A percentile compares a stretch with the other conserved stretches of the same genome.
These are phyloP conservation scores for Centropus unirufus DNA, from an alignment of 2,113 vertebrate species.

Conservation along the genomic window DNA sequence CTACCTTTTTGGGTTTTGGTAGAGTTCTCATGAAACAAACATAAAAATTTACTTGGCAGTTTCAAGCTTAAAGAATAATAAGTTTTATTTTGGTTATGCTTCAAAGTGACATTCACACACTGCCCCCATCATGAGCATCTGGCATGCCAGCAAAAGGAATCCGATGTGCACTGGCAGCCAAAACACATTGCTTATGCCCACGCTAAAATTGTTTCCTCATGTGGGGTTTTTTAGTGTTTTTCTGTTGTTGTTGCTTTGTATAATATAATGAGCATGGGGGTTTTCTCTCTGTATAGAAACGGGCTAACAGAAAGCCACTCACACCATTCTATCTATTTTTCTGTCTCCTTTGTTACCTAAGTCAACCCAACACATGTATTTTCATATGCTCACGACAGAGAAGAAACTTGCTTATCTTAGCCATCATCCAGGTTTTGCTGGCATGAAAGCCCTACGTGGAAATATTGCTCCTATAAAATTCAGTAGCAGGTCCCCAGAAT, in stretches of 20 bases:
- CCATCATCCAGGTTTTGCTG: neutral
- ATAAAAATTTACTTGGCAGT: neutral
- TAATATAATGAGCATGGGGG: neutral
- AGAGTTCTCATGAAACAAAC: neutral
- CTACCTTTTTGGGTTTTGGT: neutral
- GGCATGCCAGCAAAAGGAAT: neutral
- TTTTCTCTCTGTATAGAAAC: neutral
- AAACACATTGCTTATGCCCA: neutral
- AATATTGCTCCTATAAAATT: neutral
- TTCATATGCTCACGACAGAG: rapidly evolving
- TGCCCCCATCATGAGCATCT: neutral
- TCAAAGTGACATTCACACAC: constrained; percentile 27
- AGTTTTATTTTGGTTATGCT: neutral
- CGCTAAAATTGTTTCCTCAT: rapidly evolving
- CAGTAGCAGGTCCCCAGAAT: neutral
- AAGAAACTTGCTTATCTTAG: neutral
- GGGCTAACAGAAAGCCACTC: neutral
- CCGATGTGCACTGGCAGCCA: neutral
- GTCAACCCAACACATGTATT: neutral
- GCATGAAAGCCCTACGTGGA: rapidly evolving
- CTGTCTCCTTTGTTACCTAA: neutral
- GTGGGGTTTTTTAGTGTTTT: neutral
- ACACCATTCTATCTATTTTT: neutral
- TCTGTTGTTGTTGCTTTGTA: neutral
- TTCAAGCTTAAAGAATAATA: neutral